phyloP scores from a whole-genome alignment of 2,797 vertebrate species.

The Poecilia wingei region DNA sequence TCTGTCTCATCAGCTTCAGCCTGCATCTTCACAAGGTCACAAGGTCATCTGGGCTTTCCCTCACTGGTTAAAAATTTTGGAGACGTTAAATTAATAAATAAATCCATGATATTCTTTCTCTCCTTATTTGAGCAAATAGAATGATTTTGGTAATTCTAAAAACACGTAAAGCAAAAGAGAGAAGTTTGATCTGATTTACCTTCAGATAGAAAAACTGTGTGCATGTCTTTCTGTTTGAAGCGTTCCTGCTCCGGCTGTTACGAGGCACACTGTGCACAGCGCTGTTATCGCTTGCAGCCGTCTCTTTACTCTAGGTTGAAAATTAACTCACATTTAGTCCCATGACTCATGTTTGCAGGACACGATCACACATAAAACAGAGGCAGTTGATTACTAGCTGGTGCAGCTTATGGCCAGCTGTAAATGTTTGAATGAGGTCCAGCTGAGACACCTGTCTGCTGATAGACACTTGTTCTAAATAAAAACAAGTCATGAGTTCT shows the following conservation, averaged over 20 bases:
- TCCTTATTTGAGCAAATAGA: not conserved
- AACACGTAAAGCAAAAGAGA: not conserved
- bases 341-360: constrained; percentile 2
- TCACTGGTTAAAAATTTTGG: not conserved
- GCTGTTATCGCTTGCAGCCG: constrained; percentile 56
- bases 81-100: not conserved
- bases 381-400: constrained; percentile 39
- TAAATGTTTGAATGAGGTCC: constrained; percentile 9
- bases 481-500: not conserved
- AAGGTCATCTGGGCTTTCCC: not conserved
- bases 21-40: not conserved
- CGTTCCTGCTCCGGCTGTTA: constrained; percentile 65
- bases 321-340: constrained; percentile 34
- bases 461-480: not conserved
- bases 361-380: constrained; percentile 4
- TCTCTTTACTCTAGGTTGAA: constrained; percentile 49
- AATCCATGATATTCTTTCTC: not conserved
- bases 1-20: not conserved
- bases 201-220: not conserved
- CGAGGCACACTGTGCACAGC: constrained; percentile 56
- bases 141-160: not conserved
- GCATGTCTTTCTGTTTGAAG: not conserved
- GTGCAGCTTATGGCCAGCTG: constrained; percentile 14
- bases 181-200: not conserved
- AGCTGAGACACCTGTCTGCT: constrained; percentile 32